phyloP scores from a whole-genome alignment of 2,113 vertebrate species.

The Agelaius tricolor region DNA sequence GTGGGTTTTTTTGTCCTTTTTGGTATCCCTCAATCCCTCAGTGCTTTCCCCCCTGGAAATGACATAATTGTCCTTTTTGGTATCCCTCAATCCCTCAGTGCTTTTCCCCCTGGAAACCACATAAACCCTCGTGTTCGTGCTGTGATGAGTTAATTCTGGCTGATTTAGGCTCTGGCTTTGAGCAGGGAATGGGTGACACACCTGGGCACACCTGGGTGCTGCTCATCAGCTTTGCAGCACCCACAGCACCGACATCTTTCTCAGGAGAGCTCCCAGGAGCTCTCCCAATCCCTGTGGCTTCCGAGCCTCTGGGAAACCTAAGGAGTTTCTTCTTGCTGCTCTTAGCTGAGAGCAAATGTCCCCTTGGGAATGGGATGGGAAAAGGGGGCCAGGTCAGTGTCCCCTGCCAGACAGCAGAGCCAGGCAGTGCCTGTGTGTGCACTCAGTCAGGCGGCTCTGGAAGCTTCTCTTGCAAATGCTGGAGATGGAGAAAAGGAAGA shows the following conservation, averaged over 20 bases:
- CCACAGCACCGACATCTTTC: neutral
- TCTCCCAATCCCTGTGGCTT: rapidly evolving
- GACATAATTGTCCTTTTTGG: neutral
- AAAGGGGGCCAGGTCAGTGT: neutral
- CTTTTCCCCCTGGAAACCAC: neutral
- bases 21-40: neutral
- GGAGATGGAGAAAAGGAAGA: neutral
- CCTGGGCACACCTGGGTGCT: neutral
- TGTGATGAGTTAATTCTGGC: neutral
- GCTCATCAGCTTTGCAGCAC: neutral
- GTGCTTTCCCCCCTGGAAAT: neutral
- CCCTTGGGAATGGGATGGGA: neutral
- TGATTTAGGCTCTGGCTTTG: neutral
- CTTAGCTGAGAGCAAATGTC: neutral
- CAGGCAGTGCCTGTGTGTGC: neutral
- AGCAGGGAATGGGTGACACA: neutral
- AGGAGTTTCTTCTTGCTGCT: neutral
- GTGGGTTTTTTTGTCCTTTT: neutral
- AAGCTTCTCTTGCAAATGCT: neutral
- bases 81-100: neutral
- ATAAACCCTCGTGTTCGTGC: rapidly evolving
- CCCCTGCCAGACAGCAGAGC: rapidly evolving
- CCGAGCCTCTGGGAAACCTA: neutral
- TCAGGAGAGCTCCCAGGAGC: rapidly evolving
- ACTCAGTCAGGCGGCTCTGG: neutral